Base-by-base conservation (phyloP, 2,888 invertebrate species). In the Kuschelorhynchus macadamiae region DNA sequence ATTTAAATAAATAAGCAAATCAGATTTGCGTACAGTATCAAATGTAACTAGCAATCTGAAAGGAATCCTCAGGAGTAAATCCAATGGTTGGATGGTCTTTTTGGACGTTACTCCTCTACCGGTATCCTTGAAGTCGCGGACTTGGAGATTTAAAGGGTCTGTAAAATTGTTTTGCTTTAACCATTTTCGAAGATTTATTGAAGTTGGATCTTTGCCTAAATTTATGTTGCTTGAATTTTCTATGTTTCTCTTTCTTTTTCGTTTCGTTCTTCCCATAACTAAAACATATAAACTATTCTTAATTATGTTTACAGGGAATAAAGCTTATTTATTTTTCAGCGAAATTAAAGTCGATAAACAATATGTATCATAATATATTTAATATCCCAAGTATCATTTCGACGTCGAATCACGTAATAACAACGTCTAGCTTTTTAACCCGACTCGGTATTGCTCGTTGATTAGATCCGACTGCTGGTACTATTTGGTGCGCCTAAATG, bases 21-120 rank as follows among this genome's bases (percentile, higher is more conserved):
- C 63, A 9, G 61, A 55, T 21, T 66, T 57, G 32, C 60, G 16
- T 4, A 77, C 18, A 20, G 76, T 75, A 21, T 66, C 60, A 32
- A 70, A 78, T 0, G 76, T 89, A 49, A 91, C 87, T 53, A 91
- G 86, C 65, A 87, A 80, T 74, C 87, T 83, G 20, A 87, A 79
- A 1, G 91, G 91, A 63, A 91, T 78, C 72, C 85, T 86, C 65
- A 91, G 87, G 9, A 91, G 81, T 72, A 86, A 84, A 75, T 91
- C 89, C 52, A 89, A 88, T 18, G 85, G 77, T 7, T 77, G 74
- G 32, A 92, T 85, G 41, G 81, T 82, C 73, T 82, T 85, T 75
- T 86, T 88, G 0, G 92, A 88, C 76, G 88, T 86, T 18, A 95
- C 84, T 17, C 95, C 95, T 61, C 95, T 87, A 7, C 94, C 94